Evolutionary conservation across 1,140 invertebrate genomes (phyloP).

Genomic region (Arctopsyche grandis): DNA sequence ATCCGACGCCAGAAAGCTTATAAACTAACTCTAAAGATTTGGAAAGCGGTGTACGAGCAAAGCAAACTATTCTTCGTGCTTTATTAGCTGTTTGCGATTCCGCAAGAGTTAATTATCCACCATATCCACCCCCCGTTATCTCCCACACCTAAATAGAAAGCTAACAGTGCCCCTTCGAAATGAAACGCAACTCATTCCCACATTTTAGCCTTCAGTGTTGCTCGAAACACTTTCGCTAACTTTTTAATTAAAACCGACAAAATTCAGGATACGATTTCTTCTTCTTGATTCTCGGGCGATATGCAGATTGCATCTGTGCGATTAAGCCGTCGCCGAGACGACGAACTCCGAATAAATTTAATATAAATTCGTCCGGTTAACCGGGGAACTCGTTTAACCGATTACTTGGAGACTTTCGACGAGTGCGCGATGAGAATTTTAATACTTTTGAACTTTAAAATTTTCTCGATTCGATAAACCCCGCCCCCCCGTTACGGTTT

Average conservation of each 20-base stretch:
- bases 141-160: neutral
- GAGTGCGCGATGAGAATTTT: conserved; percentile 1
- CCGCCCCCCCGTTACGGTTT: too few species aligned
- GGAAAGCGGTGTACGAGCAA: neutral
- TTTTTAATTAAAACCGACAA: conserved; percentile 32
- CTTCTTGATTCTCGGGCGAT: neutral
- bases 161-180: neutral
- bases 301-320: conserved; percentile 15
- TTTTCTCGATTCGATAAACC: neutral
- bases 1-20: neutral
- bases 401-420: neutral
- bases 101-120: conserved; percentile 36
- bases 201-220: neutral
- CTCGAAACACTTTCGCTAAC: conserved; percentile 22
- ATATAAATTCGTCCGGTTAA: conserved; percentile 7
- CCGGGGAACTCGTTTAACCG: neutral
- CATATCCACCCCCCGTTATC: conserved; percentile 2
- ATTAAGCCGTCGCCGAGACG: neutral
- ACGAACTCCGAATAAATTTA: neutral
- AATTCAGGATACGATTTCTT: conserved; percentile 7
- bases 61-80: conserved; percentile 40
- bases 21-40: conserved; percentile 5
- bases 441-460: conserved; percentile 13
- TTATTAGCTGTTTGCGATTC: conserved; percentile 39
- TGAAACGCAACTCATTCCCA: neutral